Percentiles rank a stretch among this genome's conserved stretches.
Evolutionary conservation across 1,140 invertebrate species (phyloP).

Genomic region (Papilio polytes): DNA sequence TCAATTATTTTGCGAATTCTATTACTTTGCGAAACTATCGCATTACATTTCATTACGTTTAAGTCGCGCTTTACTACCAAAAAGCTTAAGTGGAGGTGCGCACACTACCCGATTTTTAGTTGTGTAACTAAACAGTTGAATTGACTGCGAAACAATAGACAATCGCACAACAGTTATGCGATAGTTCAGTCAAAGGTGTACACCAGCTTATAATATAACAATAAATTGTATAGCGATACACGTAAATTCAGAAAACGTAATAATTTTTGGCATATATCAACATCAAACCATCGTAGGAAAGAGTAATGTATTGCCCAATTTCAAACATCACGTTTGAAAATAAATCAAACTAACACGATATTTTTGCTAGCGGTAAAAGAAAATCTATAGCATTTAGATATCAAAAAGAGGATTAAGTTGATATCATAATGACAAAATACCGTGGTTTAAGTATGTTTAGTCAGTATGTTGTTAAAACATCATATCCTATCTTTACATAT

Average conservation of each 20-base stretch:
- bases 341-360: constrained; percentile 1
- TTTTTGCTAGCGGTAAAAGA: not conserved
- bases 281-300: not conserved
- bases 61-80: no score
- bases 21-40: no score
- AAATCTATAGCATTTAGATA: not conserved
- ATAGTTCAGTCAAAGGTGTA: no score
- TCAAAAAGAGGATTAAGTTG: not conserved
- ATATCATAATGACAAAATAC: not conserved
- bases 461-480: not conserved
- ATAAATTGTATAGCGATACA: not conserved
- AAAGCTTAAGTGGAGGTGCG: no score
- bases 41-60: no score
- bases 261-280: constrained; percentile 25
- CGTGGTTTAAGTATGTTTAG: not conserved
- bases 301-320: constrained; percentile 25
- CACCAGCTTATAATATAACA: not conserved
- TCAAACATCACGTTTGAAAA: constrained; percentile 20
- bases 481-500: not conserved
- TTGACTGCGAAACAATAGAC: no score
- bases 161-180: no score
- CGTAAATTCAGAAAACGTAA: constrained; percentile 5
- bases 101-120: no score
- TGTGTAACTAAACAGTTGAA: no score
- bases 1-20: no score